Conservation (phyloP, 2,113 vertebrate species). For the Zapornia atra region DNA sequence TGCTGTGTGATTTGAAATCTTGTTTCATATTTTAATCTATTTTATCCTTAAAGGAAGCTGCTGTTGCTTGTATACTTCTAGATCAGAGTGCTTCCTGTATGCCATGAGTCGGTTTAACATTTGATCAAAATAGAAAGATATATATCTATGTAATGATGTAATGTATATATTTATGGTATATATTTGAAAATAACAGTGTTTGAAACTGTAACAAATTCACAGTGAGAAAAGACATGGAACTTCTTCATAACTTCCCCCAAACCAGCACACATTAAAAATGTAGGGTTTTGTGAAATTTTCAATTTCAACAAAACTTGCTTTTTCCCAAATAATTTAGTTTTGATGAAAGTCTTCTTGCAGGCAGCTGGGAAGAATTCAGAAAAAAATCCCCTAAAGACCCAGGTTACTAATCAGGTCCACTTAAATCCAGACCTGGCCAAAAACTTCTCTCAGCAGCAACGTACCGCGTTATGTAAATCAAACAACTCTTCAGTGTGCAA, state of each 20-base stretch:
- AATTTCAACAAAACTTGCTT: background rate
- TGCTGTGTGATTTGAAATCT: background rate
- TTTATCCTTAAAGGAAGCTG: background rate
- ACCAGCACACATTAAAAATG: background rate
- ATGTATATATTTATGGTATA: background rate
- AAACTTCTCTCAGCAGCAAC: background rate
- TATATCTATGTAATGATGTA: background rate
- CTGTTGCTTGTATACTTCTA: background rate
- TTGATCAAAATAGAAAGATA: background rate
- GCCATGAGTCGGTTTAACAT: background rate
- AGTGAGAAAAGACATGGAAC: background rate
- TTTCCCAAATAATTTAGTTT: background rate
- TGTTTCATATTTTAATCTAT: background rate
- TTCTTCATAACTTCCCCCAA: background rate
- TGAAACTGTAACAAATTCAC: background rate
- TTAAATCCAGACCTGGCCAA: background rate
- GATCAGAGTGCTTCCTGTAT: background rate
- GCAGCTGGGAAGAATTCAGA: background rate
- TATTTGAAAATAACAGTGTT: background rate
- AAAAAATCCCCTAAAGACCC: background rate
- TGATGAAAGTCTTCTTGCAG: background rate
- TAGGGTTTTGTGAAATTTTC: background rate
- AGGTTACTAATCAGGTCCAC: background rate
- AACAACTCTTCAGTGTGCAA: background rate
- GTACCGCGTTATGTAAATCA: background rate